phyloP scores from a whole-genome alignment of 2,113 vertebrate species.

The Sylvia atricapilla region DNA sequence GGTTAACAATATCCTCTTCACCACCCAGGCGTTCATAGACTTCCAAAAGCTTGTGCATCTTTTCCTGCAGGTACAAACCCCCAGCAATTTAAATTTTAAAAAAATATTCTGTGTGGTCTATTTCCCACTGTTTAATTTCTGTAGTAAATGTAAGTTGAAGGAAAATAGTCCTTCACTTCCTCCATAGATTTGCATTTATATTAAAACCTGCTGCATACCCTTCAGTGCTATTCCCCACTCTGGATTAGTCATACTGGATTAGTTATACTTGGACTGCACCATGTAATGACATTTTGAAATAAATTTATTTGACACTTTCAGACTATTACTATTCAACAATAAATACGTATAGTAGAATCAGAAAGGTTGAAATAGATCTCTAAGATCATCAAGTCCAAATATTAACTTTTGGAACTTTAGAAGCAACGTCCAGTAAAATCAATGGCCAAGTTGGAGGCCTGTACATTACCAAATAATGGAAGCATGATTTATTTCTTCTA shows the following conservation, averaged over 20 bases:
- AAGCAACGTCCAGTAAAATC: not conserved
- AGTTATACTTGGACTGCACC: not conserved
- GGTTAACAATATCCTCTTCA: constrained; percentile 96
- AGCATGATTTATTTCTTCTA: not conserved
- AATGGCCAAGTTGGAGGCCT: not conserved
- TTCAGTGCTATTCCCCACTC: not conserved
- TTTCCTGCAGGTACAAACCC: constrained; percentile 79
- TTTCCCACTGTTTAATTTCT: not conserved
- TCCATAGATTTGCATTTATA: not conserved
- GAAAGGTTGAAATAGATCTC: not conserved
- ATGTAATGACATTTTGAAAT: not conserved
- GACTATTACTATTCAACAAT: not conserved
- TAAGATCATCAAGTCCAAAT: not conserved
- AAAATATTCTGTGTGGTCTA: not conserved
- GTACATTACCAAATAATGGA: fast-evolving
- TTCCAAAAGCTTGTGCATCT: constrained; percentile 96
- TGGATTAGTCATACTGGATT: not conserved
- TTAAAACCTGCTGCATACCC: not conserved
- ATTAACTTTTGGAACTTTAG: not conserved
- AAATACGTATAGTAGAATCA: not conserved
- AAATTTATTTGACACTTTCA: not conserved
- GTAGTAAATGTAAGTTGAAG: not conserved
- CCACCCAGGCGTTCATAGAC: constrained; percentile 93
- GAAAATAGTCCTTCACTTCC: not conserved
- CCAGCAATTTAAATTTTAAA: not conserved